Evolutionary conservation across 2,888 invertebrate genomes (phyloP), one percentile per base, ranked within the genome.

Genomic region (Branchipolynoe longqiensis): DNA sequence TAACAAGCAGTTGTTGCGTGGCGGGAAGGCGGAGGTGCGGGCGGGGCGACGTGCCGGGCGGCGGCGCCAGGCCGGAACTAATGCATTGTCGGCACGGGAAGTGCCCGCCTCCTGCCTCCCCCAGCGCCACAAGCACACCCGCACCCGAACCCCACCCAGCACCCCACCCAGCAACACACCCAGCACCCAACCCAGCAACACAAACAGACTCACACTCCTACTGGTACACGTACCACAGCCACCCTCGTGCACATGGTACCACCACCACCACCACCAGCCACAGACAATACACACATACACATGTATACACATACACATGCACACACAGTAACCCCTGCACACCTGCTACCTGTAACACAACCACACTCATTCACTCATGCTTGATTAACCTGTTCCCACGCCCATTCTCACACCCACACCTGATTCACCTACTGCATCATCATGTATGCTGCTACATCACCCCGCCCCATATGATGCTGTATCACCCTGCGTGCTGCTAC

Each of bases 1-100:
- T 78, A 78, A 78, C 78, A 48, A 78, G 78, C 78, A 78, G 41
- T 73, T 73, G 73, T 73, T 73, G 33, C 36, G 73, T 73, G 73
- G 73, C 73, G 3, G 33, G 1, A 38, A 73, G 73, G 73, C 33
- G 41, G 18, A 54, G 54, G 54, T 36, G 41, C 12, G 73, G 41
- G 18, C 22, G 38, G 73, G 38, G 73, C 22, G n/a, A 38, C 14
- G 73, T 38, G 4, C 14, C 8, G 38, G 73, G 41, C 38, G 38
- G 73, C 38, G 73, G 73, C 73, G 73, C 40, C 41, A 38, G 4
- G 36, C 41, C 73, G 73, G 73, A 73, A 73, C 73, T 73, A 73
- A 73, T 73, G 73, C 25, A 41, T 73, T 73, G 73, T 38, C 38
- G 73, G 36, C 73, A 73, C 73, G 36, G 73, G 41, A 73, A 38